Base-by-base conservation (phyloP, 1,140 invertebrate species). In the Drosophila santomea region DNA sequence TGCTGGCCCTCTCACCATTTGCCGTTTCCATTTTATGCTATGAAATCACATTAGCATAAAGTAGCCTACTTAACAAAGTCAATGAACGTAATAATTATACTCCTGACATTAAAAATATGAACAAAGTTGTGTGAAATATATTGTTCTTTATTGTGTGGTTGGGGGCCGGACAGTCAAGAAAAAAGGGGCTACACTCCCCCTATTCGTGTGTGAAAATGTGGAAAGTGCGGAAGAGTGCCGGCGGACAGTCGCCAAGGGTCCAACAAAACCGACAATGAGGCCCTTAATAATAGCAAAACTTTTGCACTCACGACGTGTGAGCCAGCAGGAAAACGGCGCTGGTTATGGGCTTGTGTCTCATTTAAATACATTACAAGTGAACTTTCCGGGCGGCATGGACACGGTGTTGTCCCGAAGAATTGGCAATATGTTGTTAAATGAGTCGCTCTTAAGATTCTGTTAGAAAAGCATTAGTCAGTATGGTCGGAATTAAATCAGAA, bases 11-110 rank as follows among this genome's bases (percentile, higher is more conserved):
- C 41, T 60, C 2, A 17, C 36, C 59, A 44, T 28, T 45, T 10
- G 32, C 43, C 55, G 23, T 41, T 55, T 20, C 17, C 54, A 67
- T 57, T 54, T 66, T 72, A 47, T 80, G 59, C 64, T 78, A 67
- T 64, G 57, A 84, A 89, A 90, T 85, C 68, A 78, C 80, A 89
- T 89, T 89, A 84, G 59, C 84, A 84, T 89, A 78, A 89, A 83
- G 85, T 89, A 79, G 74, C 77, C 84, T 89, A 89, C 84, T 89
- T 89, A 78, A 76, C 77, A 80, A 89, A 89, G 84, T 90, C 84
- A 89, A 90, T 89, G 84, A 89, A 89, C 85, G 77, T 89, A 89
- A 89, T 89, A 89, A 89, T 89, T 84, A 78, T 80, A 74, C 84
- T 84, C 84, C 84, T 84, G 85, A 80, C 85, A 89, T 74, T 89